A percentile compares a stretch with the other conserved stretches of the same genome.
Evolutionary conservation across 2,888 invertebrate species (phyloP).

Genomic region (Myopa testacea): DNA sequence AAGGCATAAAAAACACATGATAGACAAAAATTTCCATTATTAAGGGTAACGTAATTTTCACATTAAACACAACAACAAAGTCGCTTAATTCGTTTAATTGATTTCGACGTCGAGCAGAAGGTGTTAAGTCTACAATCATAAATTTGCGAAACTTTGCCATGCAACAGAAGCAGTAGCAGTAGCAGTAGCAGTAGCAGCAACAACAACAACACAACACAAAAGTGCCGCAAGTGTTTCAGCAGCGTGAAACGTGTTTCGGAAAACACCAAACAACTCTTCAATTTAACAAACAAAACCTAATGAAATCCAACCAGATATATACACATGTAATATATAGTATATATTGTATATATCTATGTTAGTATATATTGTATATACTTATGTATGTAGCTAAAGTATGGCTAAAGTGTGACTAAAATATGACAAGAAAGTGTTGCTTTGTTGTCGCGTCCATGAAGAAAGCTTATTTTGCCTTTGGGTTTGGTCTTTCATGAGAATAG

Average conservation of each 20-base stretch:
- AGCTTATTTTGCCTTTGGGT: too few relatives aligned
- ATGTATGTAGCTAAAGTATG: not conserved
- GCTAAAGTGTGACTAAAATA: not conserved
- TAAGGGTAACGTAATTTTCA: not conserved
- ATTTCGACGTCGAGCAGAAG: constrained; percentile 18
- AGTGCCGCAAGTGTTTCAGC: constrained; percentile 20
- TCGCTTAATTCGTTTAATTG: constrained; percentile 16
- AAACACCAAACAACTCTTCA: constrained; percentile 5
- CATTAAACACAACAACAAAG: constrained; percentile 19
- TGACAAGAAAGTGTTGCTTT: too few relatives aligned
- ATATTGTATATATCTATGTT: too few relatives aligned
- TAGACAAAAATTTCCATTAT: too few relatives aligned
- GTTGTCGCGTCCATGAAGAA: too few relatives aligned
- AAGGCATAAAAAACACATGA: too few relatives aligned
- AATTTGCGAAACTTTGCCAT: constrained; percentile 22
- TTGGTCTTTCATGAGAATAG: too few relatives aligned
- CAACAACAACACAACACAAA: constrained; percentile 1
- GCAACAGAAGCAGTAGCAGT: constrained; percentile 14
- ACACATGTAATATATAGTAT: not conserved
- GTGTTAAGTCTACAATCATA: constrained; percentile 32
- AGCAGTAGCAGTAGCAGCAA: not conserved
- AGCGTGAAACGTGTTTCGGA: constrained; percentile 25
- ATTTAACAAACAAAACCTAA: not conserved
- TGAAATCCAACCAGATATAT: not conserved
- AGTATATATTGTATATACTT: not conserved